These are phyloP conservation scores for Aculops lycopersici DNA, from an alignment of 1,140 invertebrate genomes.

Conservation along the genomic window DNA sequence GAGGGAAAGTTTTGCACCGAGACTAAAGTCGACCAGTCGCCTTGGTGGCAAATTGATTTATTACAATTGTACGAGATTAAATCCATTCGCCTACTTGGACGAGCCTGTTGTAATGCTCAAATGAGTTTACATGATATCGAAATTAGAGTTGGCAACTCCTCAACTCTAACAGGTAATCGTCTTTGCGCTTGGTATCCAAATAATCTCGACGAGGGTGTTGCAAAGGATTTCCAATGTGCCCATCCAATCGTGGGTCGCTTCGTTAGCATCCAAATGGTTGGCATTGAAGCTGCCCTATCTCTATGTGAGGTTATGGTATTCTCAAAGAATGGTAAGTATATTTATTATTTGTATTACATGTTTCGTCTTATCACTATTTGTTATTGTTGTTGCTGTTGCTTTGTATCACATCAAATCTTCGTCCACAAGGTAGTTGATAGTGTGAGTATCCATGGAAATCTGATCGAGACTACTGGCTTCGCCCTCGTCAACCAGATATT, in stretches of 20 bases:
- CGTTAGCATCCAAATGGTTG: conserved; percentile 55
- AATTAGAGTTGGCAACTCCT: conserved; percentile 62
- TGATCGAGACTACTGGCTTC: no score
- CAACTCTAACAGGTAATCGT: conserved; percentile 43
- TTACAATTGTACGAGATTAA: conserved; percentile 43
- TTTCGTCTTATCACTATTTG: conserved; percentile 4
- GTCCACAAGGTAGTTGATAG: background rate
- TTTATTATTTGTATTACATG: background rate
- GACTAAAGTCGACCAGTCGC: conserved; percentile 40
- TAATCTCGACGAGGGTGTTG: conserved; percentile 58
- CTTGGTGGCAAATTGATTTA: conserved; percentile 57
- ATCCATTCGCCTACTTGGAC: conserved; percentile 46
- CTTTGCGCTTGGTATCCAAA: conserved; percentile 70
- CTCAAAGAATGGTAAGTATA: conserved; percentile 37
- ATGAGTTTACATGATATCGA: conserved; percentile 42
- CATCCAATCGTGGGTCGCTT: conserved; percentile 44
- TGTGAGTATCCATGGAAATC: background rate
- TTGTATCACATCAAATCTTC: conserved; percentile 1
- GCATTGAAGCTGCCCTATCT: conserved; percentile 53
- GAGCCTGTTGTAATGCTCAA: conserved; percentile 37
- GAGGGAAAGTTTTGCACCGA: conserved; percentile 55
- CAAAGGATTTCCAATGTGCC: conserved; percentile 55
- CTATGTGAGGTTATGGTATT: conserved; percentile 69
- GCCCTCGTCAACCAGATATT: no score
- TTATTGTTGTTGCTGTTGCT: conserved; percentile 1